Evolutionary conservation across 2,113 vertebrate species (phyloP).

Genomic region (Daboia siamensis): DNA sequence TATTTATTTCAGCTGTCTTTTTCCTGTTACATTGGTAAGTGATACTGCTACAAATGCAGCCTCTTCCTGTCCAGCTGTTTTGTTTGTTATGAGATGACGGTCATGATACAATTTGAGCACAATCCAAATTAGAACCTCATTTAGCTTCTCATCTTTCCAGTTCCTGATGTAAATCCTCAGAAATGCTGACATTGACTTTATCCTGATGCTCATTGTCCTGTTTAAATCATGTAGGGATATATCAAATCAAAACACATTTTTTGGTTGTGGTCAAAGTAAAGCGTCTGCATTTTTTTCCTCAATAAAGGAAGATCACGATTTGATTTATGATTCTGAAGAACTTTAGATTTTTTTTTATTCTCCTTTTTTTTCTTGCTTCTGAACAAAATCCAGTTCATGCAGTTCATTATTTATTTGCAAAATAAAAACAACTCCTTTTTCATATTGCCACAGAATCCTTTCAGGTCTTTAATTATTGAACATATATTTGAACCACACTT

Average conservation of each 20-base stretch:
- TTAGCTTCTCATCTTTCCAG: conserved; percentile 9
- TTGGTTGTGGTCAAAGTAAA: neutral
- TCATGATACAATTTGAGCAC: conserved; percentile 1
- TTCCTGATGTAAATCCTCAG: neutral
- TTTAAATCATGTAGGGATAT: neutral
- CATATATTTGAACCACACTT: neutral
- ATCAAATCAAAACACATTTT: neutral
- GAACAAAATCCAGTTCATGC: neutral
- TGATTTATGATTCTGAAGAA: neutral
- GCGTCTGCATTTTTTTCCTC: neutral
- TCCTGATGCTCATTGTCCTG: neutral
- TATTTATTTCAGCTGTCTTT: conserved; percentile 5
- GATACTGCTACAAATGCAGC: neutral
- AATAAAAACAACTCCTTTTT: neutral
- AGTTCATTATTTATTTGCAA: neutral
- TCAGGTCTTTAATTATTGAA: no score
- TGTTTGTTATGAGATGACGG: conserved; percentile 12
- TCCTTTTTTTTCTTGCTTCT: neutral
- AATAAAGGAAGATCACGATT: neutral
- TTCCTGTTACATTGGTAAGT: neutral
- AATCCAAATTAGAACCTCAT: conserved; percentile 23
- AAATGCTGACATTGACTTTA: conserved; percentile 7
- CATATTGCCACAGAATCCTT: neutral
- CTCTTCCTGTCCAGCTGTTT: conserved; percentile 9
- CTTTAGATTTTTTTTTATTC: neutral